A percentile compares a stretch with the other conserved stretches of the same genome.
These are phyloP conservation scores for Myotis vivesi DNA, from an alignment of 2,797 vertebrate genomes.

Conservation along the genomic window DNA sequence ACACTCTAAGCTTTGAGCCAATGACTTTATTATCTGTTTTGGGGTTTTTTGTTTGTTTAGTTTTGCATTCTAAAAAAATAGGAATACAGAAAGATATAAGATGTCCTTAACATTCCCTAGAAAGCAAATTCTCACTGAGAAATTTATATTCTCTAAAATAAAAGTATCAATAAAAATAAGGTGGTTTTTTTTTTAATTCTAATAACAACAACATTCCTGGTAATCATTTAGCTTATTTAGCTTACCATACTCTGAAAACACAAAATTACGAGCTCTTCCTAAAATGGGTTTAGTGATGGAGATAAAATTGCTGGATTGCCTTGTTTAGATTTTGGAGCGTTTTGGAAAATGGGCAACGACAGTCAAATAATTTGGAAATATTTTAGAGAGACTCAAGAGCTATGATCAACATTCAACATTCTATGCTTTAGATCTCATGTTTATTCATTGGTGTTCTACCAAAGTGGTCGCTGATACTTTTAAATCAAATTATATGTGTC, in stretches of 20 bases:
- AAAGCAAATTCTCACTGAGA: not conserved
- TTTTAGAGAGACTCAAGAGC: not conserved
- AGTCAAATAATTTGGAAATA: slow-evolving; percentile 19
- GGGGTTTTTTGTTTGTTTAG: too few species aligned
- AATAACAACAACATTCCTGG: not conserved
- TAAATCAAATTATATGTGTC: not conserved
- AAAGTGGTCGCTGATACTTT: not conserved
- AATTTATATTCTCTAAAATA: not conserved
- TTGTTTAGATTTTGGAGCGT: slow-evolving; percentile 2
- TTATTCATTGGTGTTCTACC: not conserved
- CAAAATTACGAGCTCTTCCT: not conserved
- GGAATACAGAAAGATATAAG: not conserved
- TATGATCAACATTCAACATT: slow-evolving; percentile 47
- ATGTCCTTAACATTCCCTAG: not conserved
- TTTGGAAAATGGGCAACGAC: not conserved
- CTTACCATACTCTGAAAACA: slow-evolving; percentile 10
- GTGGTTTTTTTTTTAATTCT: not conserved
- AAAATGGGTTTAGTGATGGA: not conserved
- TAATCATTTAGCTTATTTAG: not conserved
- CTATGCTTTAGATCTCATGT: not conserved
- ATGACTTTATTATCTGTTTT: not conserved
- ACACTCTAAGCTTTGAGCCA: not conserved
- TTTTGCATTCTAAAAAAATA: not conserved
- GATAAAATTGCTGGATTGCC: not conserved
- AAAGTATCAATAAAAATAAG: not conserved